Conservation (phyloP, 2,888 invertebrate genomes). For the Drosophila multiciliata region DNA sequence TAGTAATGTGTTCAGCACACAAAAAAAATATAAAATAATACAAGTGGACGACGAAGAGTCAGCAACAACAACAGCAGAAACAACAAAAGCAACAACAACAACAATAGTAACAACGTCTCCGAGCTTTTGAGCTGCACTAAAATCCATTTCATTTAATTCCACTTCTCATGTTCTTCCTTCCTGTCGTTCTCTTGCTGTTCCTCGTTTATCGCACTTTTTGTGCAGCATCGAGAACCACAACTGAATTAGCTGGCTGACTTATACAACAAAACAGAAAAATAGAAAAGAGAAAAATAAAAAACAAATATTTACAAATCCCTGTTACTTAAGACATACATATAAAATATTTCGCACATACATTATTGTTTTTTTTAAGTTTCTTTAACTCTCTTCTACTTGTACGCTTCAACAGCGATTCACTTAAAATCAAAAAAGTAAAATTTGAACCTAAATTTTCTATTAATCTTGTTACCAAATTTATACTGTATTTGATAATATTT, state of each 20-base stretch:
- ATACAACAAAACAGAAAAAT: constrained; percentile 15
- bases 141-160: constrained; percentile 60
- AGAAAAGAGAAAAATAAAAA: neutral
- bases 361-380: neutral
- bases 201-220: constrained; percentile 3
- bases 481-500: neutral
- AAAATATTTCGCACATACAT: neutral
- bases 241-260: constrained; percentile 41
- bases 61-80: constrained; percentile 1
- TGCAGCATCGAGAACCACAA: constrained; percentile 34
- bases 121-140: constrained; percentile 25
- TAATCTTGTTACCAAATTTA: neutral
- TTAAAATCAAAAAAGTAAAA: neutral
- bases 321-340: neutral
- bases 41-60: constrained; percentile 48
- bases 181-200: too few relatives aligned
- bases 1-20: constrained; percentile 60
- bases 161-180: constrained; percentile 20
- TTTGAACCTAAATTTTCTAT: neutral
- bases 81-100: neutral
- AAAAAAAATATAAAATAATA: constrained; percentile 41
- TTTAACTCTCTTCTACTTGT: too few relatives aligned
- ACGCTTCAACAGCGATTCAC: neutral
- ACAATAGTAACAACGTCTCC: neutral
- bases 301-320: neutral